A percentile compares a stretch with the other conserved stretches of the same genome.
Evolutionary conservation across 1,140 invertebrate species (phyloP).

Genomic region (Thrips palmi): DNA sequence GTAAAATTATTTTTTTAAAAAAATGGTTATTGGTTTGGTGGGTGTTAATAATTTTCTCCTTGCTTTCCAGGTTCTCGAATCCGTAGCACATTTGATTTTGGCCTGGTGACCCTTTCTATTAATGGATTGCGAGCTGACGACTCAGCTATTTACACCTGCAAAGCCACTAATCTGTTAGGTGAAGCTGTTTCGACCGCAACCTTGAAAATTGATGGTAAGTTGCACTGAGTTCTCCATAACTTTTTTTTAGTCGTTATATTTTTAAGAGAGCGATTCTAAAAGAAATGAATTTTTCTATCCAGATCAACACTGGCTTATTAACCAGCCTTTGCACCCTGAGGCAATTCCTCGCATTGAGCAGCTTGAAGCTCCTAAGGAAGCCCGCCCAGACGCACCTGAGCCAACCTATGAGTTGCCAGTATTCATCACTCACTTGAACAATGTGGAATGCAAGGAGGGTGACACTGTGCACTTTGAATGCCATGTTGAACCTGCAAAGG

Average conservation of each 20-base stretch:
- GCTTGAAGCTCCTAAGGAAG: slow-evolving; percentile 58
- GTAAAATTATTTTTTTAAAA: slow-evolving; percentile 5
- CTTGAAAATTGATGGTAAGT: slow-evolving; percentile 57
- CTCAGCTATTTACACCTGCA: slow-evolving; percentile 86
- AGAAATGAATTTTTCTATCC: slow-evolving; percentile 6
- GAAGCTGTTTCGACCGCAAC: slow-evolving; percentile 83
- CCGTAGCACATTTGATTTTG: slow-evolving; percentile 83
- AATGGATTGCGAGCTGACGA: slow-evolving; percentile 71
- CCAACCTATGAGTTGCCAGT: slow-evolving; percentile 66
- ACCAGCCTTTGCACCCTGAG: slow-evolving; percentile 79
- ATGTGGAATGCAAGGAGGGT: slow-evolving; percentile 74
- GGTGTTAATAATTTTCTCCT: slow-evolving; percentile 9
- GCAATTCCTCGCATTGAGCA: slow-evolving; percentile 70
- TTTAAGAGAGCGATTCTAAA: background rate
- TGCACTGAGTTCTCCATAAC: background rate
- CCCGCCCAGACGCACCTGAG: slow-evolving; percentile 43
- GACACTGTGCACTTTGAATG: slow-evolving; percentile 89
- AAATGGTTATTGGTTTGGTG: slow-evolving; percentile 4
- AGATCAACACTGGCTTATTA: slow-evolving; percentile 67
- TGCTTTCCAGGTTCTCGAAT: slow-evolving; percentile 39
- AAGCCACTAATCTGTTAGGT: slow-evolving; percentile 73
- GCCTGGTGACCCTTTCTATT: slow-evolving; percentile 79
- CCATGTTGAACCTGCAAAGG: slow-evolving; percentile 81
- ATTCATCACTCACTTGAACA: slow-evolving; percentile 79
- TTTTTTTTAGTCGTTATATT: background rate